A percentile compares a stretch with the other conserved stretches of the same genome.
phyloP scores from a whole-genome alignment of 2,113 vertebrate genomes.

The Melanostigma gelatinosum region DNA sequence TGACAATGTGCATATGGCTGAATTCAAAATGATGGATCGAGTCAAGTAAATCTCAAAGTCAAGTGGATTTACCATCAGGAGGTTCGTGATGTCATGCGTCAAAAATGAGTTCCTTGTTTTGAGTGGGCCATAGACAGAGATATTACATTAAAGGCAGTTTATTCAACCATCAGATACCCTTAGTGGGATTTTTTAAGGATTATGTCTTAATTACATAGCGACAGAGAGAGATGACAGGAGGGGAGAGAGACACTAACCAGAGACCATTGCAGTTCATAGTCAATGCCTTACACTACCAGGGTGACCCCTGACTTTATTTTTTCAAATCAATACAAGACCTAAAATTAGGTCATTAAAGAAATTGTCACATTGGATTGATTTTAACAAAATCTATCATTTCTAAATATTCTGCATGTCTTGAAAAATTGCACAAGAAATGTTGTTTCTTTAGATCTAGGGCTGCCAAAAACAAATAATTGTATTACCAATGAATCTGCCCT shows the following conservation, averaged over 20 bases:
- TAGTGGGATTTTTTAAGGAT: neutral
- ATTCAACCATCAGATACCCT: conserved; percentile 12
- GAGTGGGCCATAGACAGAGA: neutral
- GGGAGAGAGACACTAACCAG: neutral
- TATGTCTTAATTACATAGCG: neutral
- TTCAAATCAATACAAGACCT: neutral
- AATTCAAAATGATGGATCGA: conserved; percentile 34
- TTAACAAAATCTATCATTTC: neutral
- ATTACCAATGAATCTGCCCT: too few species aligned
- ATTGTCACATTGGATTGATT: neutral
- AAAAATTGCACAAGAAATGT: neutral
- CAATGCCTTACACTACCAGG: too few species aligned
- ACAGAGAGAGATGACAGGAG: neutral
- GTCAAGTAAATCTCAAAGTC: conserved; percentile 59
- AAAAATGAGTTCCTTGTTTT: conserved; percentile 46
- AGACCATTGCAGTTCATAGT: neutral
- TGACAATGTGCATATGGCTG: conserved; percentile 59
- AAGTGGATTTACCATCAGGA: conserved; percentile 55
- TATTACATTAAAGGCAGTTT: conserved; percentile 77
- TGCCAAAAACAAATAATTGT: neutral
- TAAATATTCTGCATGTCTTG: neutral
- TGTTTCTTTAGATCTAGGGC: neutral
- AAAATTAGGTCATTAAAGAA: neutral
- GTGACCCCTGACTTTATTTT: neutral
- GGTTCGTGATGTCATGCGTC: conserved; percentile 60